Evolutionary conservation across 2,888 invertebrate species (phyloP).

Genomic region (Gasteruption jaculator): DNA sequence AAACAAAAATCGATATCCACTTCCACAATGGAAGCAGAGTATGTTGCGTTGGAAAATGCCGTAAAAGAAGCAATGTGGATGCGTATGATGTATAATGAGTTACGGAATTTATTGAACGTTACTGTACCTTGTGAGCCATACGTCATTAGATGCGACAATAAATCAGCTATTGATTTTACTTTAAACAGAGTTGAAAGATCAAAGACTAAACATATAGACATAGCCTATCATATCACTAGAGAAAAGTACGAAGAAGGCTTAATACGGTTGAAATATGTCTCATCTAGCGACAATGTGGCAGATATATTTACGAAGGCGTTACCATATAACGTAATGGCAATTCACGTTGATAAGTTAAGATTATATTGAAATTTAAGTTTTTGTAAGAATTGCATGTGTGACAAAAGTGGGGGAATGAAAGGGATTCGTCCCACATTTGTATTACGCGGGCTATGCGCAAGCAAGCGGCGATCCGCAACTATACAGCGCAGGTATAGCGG

Average conservation of each 20-base stretch:
- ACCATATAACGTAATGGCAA: slow-evolving; percentile 72
- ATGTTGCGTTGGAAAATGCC: slow-evolving; percentile 4
- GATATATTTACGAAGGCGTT: slow-evolving; percentile 4
- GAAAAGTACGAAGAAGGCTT: slow-evolving; percentile 2
- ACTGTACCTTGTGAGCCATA: slow-evolving; percentile 1
- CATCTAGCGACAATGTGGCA: slow-evolving; percentile 3
- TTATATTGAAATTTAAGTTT: too few species aligned
- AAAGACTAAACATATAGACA: slow-evolving; percentile 4
- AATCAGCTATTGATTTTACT: slow-evolving; percentile 7
- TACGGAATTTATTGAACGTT: background rate
- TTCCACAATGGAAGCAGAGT: slow-evolving; percentile 17
- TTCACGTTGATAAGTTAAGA: too few species aligned
- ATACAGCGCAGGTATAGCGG: too few species aligned
- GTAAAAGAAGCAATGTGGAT: slow-evolving; percentile 9
- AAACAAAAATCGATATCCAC: slow-evolving; percentile 16
- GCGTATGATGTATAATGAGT: background rate
- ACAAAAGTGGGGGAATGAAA: too few species aligned
- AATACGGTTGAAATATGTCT: background rate
- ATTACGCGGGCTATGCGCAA: too few species aligned
- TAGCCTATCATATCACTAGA: slow-evolving; percentile 4
- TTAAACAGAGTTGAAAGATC: slow-evolving; percentile 3
- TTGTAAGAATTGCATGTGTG: too few species aligned
- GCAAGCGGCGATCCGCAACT: too few species aligned
- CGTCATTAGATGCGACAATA: slow-evolving; percentile 8
- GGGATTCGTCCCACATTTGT: too few species aligned